Evolutionary conservation across 2,797 vertebrate genomes (phyloP).

Genomic region (Spinibarbus caldwelli): DNA sequence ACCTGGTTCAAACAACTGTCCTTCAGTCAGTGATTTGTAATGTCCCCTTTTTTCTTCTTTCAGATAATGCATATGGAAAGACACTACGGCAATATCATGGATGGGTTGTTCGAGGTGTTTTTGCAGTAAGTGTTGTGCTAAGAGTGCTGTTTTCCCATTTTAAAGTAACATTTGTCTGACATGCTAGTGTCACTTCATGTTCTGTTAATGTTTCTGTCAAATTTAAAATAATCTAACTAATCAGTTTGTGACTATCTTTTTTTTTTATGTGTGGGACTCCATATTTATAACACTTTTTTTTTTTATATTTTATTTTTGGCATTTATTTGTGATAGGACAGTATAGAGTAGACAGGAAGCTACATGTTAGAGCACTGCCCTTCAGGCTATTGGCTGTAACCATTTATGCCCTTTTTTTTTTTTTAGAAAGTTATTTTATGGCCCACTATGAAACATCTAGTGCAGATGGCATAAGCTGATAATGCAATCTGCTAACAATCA

Average conservation of each 20-base stretch:
- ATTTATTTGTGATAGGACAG: no score
- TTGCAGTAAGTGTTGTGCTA: conserved; percentile 85
- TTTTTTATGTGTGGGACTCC: no score
- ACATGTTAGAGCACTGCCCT: background rate
- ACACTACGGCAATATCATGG: conserved; percentile 94
- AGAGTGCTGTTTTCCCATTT: background rate
- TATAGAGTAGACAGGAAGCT: no score
- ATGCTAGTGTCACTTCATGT: background rate
- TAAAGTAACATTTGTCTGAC: background rate
- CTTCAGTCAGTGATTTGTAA: conserved; percentile 1
- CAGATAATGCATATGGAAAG: conserved; percentile 94
- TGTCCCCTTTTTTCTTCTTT: conserved; percentile 10
- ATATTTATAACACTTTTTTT: no score
- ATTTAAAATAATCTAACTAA: no score
- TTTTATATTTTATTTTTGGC: no score
- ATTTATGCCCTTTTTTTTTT: background rate
- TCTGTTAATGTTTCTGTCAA: no score
- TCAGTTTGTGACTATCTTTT: no score
- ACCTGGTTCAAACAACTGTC: background rate
- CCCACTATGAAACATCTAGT: background rate
- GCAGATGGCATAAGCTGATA: background rate
- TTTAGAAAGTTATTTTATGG: background rate
- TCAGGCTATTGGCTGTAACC: background rate
- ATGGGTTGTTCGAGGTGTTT: conserved; percentile 97
- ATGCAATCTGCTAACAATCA: background rate